A percentile compares a stretch with the other conserved stretches of the same genome.
phyloP scores from a whole-genome alignment of 1,140 invertebrate species.

The Drosophila watanabei region DNA sequence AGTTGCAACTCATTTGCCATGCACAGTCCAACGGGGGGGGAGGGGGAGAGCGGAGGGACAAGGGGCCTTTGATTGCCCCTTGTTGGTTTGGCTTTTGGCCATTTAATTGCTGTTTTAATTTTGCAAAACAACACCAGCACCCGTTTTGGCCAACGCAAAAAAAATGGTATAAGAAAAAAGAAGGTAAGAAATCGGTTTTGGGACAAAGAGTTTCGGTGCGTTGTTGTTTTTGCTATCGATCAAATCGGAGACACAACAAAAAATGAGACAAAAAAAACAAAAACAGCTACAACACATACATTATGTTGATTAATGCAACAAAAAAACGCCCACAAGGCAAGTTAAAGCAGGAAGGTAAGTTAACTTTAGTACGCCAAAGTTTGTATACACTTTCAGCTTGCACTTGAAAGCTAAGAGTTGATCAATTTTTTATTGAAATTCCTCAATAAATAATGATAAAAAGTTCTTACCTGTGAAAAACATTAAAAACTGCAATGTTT shows the following conservation, averaged over 20 bases:
- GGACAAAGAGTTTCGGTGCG: slow-evolving; percentile 42
- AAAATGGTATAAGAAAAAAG: slow-evolving; percentile 16
- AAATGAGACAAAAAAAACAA: slow-evolving; percentile 15
- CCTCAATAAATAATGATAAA: no score
- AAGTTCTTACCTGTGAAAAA: no score
- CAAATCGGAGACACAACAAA: slow-evolving; percentile 38
- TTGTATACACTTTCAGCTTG: no score
- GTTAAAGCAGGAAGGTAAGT: neutral
- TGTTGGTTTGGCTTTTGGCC: slow-evolving; percentile 74
- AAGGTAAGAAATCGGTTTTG: slow-evolving; percentile 44
- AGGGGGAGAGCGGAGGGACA: neutral
- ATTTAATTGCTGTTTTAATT: slow-evolving; percentile 84
- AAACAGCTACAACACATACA: slow-evolving; percentile 47
- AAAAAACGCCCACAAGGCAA: slow-evolving; percentile 63
- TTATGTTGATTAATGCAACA: slow-evolving; percentile 74
- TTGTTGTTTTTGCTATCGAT: slow-evolving; percentile 51
- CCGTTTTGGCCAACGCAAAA: slow-evolving; percentile 40
- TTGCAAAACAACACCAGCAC: slow-evolving; percentile 50
- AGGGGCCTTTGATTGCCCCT: slow-evolving; percentile 29
- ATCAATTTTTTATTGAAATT: no score
- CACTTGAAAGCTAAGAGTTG: no score
- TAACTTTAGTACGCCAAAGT: no score
- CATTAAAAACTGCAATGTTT: no score
- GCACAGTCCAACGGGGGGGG: slow-evolving; percentile 44
- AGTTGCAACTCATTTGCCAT: slow-evolving; percentile 84